phyloP scores from a whole-genome alignment of 1,140 invertebrate species.

The Drosophila kikkawai region DNA sequence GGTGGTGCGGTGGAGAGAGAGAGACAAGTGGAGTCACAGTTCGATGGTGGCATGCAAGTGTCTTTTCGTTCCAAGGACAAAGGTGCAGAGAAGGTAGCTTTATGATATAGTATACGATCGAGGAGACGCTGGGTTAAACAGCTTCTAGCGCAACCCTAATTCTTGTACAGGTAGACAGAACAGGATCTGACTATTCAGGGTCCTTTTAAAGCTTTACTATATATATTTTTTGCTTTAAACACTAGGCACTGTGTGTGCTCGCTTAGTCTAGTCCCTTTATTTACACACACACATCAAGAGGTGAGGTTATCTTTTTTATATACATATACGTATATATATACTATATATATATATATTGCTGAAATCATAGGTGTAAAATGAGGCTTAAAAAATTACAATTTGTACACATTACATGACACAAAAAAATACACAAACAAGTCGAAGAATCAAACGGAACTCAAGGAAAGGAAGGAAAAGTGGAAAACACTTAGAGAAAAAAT shows the following conservation, averaged over 20 bases:
- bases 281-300: slow-evolving; percentile 57
- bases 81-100: slow-evolving; percentile 35
- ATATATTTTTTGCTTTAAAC: neutral
- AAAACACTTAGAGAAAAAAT: slow-evolving; percentile 59
- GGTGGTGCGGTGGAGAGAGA: slow-evolving; percentile 51
- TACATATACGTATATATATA: slow-evolving; percentile 39
- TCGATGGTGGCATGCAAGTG: slow-evolving; percentile 46
- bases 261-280: slow-evolving; percentile 21
- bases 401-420: slow-evolving; percentile 58
- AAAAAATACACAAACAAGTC: slow-evolving; percentile 61
- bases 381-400: slow-evolving; percentile 46
- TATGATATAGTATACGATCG: slow-evolving; percentile 2
- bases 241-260: slow-evolving; percentile 8
- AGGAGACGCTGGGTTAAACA: neutral
- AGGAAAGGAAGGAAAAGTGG: slow-evolving; percentile 43
- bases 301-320: slow-evolving; percentile 46
- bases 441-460: slow-evolving; percentile 46
- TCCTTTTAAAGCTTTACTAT: slow-evolving; percentile 2
- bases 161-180: neutral
- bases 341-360: slow-evolving; percentile 42
- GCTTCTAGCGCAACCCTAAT: slow-evolving; percentile 8
- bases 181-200: neutral
- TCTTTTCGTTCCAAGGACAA: slow-evolving; percentile 20
- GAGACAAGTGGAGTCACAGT: slow-evolving; percentile 31
- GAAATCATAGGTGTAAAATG: slow-evolving; percentile 50